Percentiles rank a stretch among this genome's conserved stretches.
Evolutionary conservation across 2,888 invertebrate genomes (phyloP).

Genomic region (Plebejus melissa): DNA sequence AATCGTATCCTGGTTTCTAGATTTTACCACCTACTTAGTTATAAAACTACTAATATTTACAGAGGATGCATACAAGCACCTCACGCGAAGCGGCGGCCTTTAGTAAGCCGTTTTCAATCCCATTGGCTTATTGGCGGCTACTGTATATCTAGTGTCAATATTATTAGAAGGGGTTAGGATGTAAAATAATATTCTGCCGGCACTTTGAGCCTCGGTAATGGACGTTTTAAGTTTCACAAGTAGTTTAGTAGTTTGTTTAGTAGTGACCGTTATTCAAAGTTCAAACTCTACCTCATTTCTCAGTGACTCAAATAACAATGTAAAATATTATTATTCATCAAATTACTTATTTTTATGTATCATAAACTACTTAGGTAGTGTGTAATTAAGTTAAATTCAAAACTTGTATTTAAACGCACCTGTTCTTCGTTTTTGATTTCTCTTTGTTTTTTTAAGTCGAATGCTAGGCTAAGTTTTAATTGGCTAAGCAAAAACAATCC

Average conservation of each 20-base stretch:
- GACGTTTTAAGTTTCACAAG: conserved; percentile 2
- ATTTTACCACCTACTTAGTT: not conserved
- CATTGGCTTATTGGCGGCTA: conserved; percentile 18
- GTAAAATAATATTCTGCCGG: conserved; percentile 15
- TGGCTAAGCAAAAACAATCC: conserved; percentile 23
- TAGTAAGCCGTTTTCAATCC: conserved; percentile 10
- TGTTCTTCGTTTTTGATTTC: not conserved
- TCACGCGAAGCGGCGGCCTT: conserved; percentile 9
- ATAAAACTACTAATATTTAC: conserved; percentile 4
- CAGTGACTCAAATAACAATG: not conserved
- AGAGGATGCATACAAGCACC: conserved; percentile 3
- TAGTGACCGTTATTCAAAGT: not conserved
- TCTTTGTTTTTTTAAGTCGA: not conserved
- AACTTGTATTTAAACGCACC: not conserved
- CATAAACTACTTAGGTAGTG: no score
- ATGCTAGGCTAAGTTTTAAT: conserved; percentile 22
- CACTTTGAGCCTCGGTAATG: conserved; percentile 17
- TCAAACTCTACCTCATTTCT: not conserved
- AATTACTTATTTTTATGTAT: no score
- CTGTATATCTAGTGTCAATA: conserved; percentile 15
- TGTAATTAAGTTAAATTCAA: not conserved
- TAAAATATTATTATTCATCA: not conserved
- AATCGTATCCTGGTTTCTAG: not conserved
- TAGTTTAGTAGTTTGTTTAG: conserved; percentile 3
- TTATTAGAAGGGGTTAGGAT: conserved; percentile 15